Conservation (phyloP, 2,797 vertebrate species). For the Lagocephalus sceleratus region DNA sequence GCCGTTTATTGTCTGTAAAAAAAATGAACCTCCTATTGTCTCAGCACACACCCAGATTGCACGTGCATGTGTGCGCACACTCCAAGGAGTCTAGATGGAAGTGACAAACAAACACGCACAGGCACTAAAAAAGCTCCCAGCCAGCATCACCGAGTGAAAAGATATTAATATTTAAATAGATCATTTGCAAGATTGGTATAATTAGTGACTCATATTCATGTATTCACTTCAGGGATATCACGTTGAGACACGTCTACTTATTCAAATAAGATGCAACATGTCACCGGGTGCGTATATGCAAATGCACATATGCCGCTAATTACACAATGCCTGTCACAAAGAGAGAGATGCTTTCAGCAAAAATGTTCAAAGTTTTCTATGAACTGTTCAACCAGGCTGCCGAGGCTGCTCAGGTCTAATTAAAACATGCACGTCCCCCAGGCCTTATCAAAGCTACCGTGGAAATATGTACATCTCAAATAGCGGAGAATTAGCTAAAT, state of each 20-base stretch:
- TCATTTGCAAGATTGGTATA: slow-evolving; percentile 80
- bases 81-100: slow-evolving; percentile 58
- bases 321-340: slow-evolving; percentile 73
- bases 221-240: slow-evolving; percentile 77
- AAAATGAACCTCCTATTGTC: slow-evolving; percentile 37
- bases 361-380: slow-evolving; percentile 72
- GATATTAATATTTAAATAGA: slow-evolving; percentile 80
- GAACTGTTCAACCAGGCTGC: slow-evolving; percentile 69
- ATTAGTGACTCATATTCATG: slow-evolving; percentile 80
- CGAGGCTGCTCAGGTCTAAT: slow-evolving; percentile 69
- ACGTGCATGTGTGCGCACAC: slow-evolving; percentile 51
- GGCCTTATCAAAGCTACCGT: slow-evolving; percentile 69
- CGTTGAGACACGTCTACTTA: slow-evolving; percentile 74
- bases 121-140: slow-evolving; percentile 64
- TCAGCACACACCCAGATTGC: slow-evolving; percentile 20
- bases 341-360: slow-evolving; percentile 59
- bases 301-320: slow-evolving; percentile 76
- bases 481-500: slow-evolving; percentile 71
- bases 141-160: slow-evolving; percentile 74
- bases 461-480: slow-evolving; percentile 75
- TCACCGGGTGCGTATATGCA: slow-evolving; percentile 74
- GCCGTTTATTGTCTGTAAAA: slow-evolving; percentile 50
- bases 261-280: slow-evolving; percentile 76
- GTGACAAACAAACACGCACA: slow-evolving; percentile 66
- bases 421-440: slow-evolving; percentile 68